A percentile compares a stretch with the other conserved stretches of the same genome.
These are phyloP conservation scores for Ethmia dodecea DNA, from an alignment of 2,888 invertebrate genomes.

Conservation along the genomic window DNA sequence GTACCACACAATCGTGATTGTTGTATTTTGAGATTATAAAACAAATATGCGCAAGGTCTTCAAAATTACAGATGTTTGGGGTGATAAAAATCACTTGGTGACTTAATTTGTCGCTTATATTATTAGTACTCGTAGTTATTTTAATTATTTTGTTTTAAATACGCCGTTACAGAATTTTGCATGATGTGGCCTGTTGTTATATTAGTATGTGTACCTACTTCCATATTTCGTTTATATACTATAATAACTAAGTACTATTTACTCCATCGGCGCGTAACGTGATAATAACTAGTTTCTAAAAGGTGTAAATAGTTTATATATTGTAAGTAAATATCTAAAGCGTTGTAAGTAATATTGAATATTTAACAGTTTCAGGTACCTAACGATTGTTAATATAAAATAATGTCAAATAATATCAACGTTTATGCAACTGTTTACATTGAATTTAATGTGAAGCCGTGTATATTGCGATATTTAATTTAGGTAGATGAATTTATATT, in stretches of 20 bases:
- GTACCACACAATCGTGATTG: too few relatives aligned
- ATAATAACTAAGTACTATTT: not conserved
- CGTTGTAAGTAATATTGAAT: slow-evolving; percentile 37
- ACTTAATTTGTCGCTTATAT: not conserved
- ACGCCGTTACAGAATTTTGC: not conserved
- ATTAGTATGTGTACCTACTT: too few relatives aligned
- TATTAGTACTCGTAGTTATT: not conserved
- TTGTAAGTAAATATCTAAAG: slow-evolving; percentile 41
- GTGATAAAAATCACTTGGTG: not conserved
- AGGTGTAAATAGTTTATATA: slow-evolving; percentile 58
- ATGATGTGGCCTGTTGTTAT: too few relatives aligned
- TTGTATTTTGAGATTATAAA: too few relatives aligned
- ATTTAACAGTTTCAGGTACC: slow-evolving; percentile 30
- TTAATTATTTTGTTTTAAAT: not conserved
- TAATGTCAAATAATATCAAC: slow-evolving; percentile 23
- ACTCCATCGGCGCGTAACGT: slow-evolving; percentile 64
- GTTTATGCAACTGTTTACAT: slow-evolving; percentile 39
- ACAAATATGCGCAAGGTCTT: too few relatives aligned
- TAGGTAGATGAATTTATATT: slow-evolving; percentile 40
- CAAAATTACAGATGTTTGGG: too few relatives aligned
- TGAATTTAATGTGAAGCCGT: slow-evolving; percentile 42
- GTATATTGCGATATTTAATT: slow-evolving; percentile 52
- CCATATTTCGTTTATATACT: too few relatives aligned
- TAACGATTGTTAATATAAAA: slow-evolving; percentile 31
- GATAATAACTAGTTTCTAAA: slow-evolving; percentile 74